phyloP scores from a whole-genome alignment of 2,797 vertebrate genomes.

The Eulemur mongoz region DNA sequence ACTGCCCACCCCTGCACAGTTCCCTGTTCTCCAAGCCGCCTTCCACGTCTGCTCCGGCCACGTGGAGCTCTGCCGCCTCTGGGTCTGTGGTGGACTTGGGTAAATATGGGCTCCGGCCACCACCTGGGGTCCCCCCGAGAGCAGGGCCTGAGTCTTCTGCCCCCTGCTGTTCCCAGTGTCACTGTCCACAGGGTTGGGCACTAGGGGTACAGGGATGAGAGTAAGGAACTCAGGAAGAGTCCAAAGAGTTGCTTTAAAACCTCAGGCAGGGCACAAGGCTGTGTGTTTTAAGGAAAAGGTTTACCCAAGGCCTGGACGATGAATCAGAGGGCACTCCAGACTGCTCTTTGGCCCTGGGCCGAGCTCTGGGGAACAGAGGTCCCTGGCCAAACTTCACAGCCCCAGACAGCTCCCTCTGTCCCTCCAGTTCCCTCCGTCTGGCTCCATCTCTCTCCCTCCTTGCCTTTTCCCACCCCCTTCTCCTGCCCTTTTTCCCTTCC shows the following conservation, averaged over 20 bases:
- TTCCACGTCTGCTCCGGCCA: rapidly evolving
- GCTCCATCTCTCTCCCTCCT: conserved; percentile 15
- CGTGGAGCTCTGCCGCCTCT: not conserved
- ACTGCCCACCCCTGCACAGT: not conserved
- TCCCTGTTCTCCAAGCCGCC: not conserved
- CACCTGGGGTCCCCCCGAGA: no score
- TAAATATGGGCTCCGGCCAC: no score
- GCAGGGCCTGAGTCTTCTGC: not conserved
- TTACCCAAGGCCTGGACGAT: not conserved
- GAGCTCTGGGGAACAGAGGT: not conserved
- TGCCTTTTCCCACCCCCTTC: conserved; percentile 59
- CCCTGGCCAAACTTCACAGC: not conserved
- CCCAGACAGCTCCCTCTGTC: not conserved
- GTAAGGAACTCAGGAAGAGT: not conserved
- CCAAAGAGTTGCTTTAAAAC: not conserved
- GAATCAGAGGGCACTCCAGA: not conserved
- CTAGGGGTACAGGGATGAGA: not conserved
- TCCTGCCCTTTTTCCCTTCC: conserved; percentile 76
- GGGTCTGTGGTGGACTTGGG: rapidly evolving
- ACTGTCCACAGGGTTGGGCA: not conserved
- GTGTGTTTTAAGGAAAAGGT: not conserved
- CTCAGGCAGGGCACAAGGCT: not conserved
- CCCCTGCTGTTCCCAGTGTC: not conserved
- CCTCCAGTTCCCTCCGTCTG: not conserved
- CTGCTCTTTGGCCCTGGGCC: not conserved